phyloP scores from a whole-genome alignment of 2,113 vertebrate species.

The Xiphophorus couchianus region DNA sequence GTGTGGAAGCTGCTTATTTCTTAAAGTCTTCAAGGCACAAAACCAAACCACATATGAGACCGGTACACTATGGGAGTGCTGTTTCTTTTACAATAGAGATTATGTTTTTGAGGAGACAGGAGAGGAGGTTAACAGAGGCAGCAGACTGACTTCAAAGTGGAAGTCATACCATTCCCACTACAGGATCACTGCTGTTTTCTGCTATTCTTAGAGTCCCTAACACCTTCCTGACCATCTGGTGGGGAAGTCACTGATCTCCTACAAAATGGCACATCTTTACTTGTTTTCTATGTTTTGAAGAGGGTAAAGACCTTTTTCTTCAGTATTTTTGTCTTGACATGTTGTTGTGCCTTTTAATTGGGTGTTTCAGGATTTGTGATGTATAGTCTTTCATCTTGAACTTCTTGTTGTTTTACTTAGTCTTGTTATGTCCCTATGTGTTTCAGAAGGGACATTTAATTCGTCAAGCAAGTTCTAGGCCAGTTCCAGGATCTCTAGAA shows the following conservation, averaged over 20 bases:
- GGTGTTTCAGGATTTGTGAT: not conserved
- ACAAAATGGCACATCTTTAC: not conserved
- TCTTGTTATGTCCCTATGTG: not conserved
- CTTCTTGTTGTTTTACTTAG: not conserved
- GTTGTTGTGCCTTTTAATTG: not conserved
- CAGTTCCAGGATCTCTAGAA: not conserved
- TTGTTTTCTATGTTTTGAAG: not conserved
- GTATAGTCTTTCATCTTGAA: not conserved
- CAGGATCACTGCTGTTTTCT: constrained; percentile 14
- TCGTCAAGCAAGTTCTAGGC: not conserved
- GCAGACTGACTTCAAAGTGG: not conserved
- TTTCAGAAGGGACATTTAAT: not conserved
- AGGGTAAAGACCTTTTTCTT: not conserved
- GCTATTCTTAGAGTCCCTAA: constrained; percentile 11
- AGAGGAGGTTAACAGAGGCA: not conserved
- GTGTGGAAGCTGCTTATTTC: not conserved
- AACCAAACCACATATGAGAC: constrained; percentile 3
- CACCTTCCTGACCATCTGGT: constrained; percentile 22
- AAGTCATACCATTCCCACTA: not conserved
- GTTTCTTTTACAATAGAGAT: not conserved
- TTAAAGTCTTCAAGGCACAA: not conserved
- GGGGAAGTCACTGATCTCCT: not conserved
- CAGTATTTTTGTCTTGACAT: not conserved
- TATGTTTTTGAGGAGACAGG: not conserved
- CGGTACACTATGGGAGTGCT: not conserved